Conservation (phyloP, 2,797 vertebrate genomes). For the Lindbergichthys nudifrons region DNA sequence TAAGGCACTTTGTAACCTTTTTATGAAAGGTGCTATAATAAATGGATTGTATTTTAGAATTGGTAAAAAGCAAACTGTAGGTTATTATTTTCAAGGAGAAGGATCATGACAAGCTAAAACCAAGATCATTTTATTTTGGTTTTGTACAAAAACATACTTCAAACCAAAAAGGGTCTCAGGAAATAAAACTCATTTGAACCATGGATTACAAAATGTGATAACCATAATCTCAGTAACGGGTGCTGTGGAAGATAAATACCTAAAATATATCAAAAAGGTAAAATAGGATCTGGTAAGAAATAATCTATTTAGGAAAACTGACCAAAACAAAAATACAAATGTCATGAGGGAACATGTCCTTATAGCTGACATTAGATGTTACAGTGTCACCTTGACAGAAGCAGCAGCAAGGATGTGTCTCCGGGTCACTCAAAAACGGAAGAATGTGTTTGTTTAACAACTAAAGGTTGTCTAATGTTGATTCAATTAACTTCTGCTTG, state of each 20-base stretch:
- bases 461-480: neutral
- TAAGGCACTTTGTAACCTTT: neutral
- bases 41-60: neutral
- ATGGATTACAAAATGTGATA: neutral
- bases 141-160: neutral
- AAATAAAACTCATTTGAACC: neutral
- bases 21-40: neutral
- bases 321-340: neutral
- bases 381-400: slow-evolving; percentile 65
- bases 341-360: slow-evolving; percentile 19
- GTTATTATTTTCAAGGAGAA: neutral
- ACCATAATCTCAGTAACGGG: neutral
- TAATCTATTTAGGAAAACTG: neutral
- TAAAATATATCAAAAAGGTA: neutral
- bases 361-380: slow-evolving; percentile 37
- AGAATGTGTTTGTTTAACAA: neutral
- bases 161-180: neutral
- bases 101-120: neutral
- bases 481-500: neutral
- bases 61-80: neutral
- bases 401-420: neutral
- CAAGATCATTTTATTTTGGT: neutral
- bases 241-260: neutral
- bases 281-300: neutral
- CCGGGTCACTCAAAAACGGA: neutral